Evolutionary conservation across 37 sponge, comb jelly and placozoan species (phyloP).

Genomic region (Petrosia ficiformis): DNA sequence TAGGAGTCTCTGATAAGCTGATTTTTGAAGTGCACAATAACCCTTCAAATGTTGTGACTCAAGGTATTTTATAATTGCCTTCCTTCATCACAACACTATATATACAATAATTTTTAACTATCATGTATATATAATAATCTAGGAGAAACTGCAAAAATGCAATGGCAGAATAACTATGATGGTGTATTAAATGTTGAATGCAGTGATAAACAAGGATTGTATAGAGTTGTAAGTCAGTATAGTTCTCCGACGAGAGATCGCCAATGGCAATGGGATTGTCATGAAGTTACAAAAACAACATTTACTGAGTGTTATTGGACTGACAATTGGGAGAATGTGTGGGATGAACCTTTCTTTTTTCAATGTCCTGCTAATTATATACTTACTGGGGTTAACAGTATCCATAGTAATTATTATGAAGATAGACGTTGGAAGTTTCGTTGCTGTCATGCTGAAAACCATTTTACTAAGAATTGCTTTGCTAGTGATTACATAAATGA

Average conservation of each 20-base stretch:
- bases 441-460: too few species aligned
- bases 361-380: neutral
- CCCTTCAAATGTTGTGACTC: too few species aligned
- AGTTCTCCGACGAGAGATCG: neutral
- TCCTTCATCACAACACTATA: too few species aligned
- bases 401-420: neutral
- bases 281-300: neutral
- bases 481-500: neutral
- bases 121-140: too few species aligned
- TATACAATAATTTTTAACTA: too few species aligned
- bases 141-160: too few species aligned
- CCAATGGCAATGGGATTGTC: neutral
- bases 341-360: neutral
- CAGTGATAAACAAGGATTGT: neutral
- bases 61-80: too few species aligned
- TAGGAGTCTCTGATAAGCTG: too few species aligned
- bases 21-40: too few species aligned
- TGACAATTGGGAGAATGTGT: neutral
- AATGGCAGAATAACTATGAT: neutral
- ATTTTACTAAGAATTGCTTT: neutral
- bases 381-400: neutral
- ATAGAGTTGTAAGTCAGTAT: neutral
- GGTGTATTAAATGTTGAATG: neutral
- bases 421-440: too few species aligned
- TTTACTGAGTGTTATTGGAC: neutral